Evolutionary conservation across 2,113 vertebrate species (phyloP).

Genomic region (Tapirus terrestris): DNA sequence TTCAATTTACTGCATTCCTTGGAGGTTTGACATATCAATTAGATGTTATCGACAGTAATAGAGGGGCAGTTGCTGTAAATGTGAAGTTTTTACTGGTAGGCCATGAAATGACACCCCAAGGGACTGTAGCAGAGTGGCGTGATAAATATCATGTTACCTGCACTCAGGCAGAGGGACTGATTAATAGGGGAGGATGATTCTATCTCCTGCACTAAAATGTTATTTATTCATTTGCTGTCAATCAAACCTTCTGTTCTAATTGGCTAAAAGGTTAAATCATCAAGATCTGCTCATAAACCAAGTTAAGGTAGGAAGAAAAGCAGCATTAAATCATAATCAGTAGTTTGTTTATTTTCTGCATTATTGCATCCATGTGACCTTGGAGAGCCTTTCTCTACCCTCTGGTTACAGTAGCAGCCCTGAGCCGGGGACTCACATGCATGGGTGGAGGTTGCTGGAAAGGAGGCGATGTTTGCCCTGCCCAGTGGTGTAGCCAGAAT

Average conservation of each 20-base stretch:
- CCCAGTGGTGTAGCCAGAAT: background rate
- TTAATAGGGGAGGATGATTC: slow-evolving; percentile 79
- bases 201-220: slow-evolving; percentile 72
- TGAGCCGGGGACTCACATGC: background rate
- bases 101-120: slow-evolving; percentile 84
- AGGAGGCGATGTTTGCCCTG: background rate
- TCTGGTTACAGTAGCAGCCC: slow-evolving; percentile 29
- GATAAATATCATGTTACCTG: slow-evolving; percentile 80
- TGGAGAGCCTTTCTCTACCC: slow-evolving; percentile 28
- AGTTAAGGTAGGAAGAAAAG: slow-evolving; percentile 57
- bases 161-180: slow-evolving; percentile 73
- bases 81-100: slow-evolving; percentile 85
- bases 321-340: slow-evolving; percentile 71
- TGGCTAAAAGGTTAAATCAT: slow-evolving; percentile 77
- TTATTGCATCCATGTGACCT: slow-evolving; percentile 14
- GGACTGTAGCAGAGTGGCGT: slow-evolving; percentile 67
- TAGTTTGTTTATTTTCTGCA: slow-evolving; percentile 60
- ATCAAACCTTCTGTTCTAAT: slow-evolving; percentile 77
- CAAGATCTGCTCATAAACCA: slow-evolving; percentile 73
- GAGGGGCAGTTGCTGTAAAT: slow-evolving; percentile 85
- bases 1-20: slow-evolving; percentile 85
- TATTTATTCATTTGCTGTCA: slow-evolving; percentile 81
- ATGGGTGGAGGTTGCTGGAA: background rate
- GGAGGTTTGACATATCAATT: slow-evolving; percentile 87
- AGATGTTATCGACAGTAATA: slow-evolving; percentile 87